These are phyloP conservation scores for Australoheros scitulus DNA, from an alignment of 2,113 vertebrate species.

Conservation along the genomic window DNA sequence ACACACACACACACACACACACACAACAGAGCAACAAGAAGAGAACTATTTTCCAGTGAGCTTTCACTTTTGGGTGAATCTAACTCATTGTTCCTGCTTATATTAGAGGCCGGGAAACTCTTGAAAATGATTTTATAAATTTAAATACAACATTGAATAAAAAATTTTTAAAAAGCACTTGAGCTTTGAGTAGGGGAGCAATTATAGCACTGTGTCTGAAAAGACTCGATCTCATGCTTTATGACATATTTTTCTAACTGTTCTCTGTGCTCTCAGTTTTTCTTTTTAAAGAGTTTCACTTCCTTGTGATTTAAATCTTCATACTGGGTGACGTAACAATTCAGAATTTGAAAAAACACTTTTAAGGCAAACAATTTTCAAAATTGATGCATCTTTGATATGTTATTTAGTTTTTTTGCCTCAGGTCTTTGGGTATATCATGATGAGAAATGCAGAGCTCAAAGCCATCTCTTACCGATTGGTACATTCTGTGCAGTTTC, in stretches of 20 bases:
- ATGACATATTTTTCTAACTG: background rate
- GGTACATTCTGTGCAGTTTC: constrained; percentile 90
- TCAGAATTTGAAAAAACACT: no score
- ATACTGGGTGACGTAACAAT: no score
- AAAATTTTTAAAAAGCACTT: no score
- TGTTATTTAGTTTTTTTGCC: background rate
- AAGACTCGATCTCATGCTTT: no score
- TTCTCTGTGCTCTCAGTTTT: background rate
- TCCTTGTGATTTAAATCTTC: no score
- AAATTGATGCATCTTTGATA: background rate
- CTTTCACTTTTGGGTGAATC: background rate
- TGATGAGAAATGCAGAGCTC: background rate
- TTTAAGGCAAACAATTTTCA: no score
- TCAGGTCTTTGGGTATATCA: background rate
- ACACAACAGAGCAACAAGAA: background rate
- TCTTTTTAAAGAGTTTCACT: no score
- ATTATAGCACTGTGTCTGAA: no score
- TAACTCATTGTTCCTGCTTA: background rate
- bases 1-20: no score
- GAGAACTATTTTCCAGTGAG: constrained; percentile 3
- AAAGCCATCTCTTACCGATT: constrained; percentile 73
- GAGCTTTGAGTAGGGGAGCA: no score
- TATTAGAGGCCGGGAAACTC: background rate
- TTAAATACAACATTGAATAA: background rate
- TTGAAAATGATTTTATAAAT: background rate